Base-by-base conservation (phyloP, 2,888 invertebrate species). In the Sympetrum striolatum region DNA sequence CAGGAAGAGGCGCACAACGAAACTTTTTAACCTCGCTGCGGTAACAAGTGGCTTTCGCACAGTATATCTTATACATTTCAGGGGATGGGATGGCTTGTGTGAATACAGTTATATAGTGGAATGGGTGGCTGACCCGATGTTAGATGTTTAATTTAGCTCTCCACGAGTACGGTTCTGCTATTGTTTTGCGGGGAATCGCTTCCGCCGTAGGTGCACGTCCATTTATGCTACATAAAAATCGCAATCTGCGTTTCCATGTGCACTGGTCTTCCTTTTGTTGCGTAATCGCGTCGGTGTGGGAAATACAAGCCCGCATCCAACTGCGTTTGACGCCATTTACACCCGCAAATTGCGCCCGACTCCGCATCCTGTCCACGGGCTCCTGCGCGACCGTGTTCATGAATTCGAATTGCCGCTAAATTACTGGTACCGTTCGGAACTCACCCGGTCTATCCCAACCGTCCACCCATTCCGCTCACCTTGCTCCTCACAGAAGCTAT, bases 271-370 rank as follows among this genome's bases (percentile, higher is more conserved):
- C 73, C 73, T 15, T 31, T 31, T 31, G 25, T 73, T 73, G 73
- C 73, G 31, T 31, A 73, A 73, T 73, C 73, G n/a, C 64, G 58
- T 44, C 82, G 58, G 14, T 31, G 86, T 86, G 86, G 86, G 86
- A 86, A 86, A 37, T 60, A 37, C 60, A 39, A 58, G 60, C 64
- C 60, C 60, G 86, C 58, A 25, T 60, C 39, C 60, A 60, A 86
- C 64, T 37, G 60, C 35, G 37, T 60, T 86, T 37, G 64, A 58
- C 60, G 37, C 86, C 86, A n/a, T 86, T 86, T 60, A 60, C 86
- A 31, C 86, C 86, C 60, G 60, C 58, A 86, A 86, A 86, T 86
- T 86, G 86, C 86, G 60, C 86, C 35, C 39, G 37, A 37, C 60
- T 64, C 35, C 60, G 37, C 86, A 86, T 86, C 86, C 86, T 86